Evolutionary conservation across 2,888 invertebrate genomes (phyloP), one percentile per base, ranked within the genome.

Genomic region (Notocelia uddmanniana): DNA sequence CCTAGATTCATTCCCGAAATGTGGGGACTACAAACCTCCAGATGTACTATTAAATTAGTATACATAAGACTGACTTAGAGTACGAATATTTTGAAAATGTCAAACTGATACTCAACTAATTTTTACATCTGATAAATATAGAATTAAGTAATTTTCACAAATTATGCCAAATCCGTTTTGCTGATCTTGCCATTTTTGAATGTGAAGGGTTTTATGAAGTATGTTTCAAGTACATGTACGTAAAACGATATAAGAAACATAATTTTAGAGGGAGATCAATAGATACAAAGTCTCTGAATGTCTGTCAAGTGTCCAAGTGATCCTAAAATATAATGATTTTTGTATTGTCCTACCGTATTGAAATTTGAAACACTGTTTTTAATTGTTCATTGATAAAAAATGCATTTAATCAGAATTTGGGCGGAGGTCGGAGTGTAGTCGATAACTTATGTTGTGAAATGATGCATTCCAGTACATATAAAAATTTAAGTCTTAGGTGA

Each of bases 11-110:
- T 85, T 95, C 77, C 94, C 94, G 0, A 91, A 89, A 67, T 95
- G 95, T 77, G 94, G 94, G 0, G 92, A 82, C 77, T 94, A 89
- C 64, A 89, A 89, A 59, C 94, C 94, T 8, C 90, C 93, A 5
- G 93, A 94, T 81, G 90, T 92, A 0, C 80, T 94, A 41, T 80
- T 94, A 3, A 90, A 92, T 78, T 93, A 78, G 84, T 34, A n/a
- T 23, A 50, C 37, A 62, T 45, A 71, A 72, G 68, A 72, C 72
- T 72, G 72, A 72, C 23, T 72, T 34, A 26, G 34, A 60, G 21
- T 60, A 67, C 57, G 55, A 55, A 60, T 48, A 23, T 55, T 71
- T 55, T 48, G 37, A 52, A 23, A 23, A 41, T 62, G 37, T 62
- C 50, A 48, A 37, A 18, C 19, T 60, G 67, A 55, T 68, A 50